Conservation (phyloP, 2,888 invertebrate species). For the Cremastobaeus sp. region DNA sequence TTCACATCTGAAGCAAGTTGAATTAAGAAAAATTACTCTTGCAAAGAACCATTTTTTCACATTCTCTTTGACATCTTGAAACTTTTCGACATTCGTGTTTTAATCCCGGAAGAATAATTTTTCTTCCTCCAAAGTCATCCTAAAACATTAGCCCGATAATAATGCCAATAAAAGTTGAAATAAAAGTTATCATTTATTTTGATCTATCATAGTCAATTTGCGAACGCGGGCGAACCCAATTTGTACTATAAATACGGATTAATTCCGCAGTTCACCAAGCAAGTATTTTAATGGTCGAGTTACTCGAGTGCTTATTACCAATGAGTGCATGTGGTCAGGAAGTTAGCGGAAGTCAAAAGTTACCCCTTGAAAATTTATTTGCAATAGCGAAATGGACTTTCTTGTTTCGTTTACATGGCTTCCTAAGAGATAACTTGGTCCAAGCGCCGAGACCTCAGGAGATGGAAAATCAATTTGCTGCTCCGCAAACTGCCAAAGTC, state of each 20-base stretch:
- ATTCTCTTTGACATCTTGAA: conserved; percentile 20
- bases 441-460: conserved; percentile 10
- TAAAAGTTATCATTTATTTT: background rate
- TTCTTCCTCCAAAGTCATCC: conserved; percentile 12
- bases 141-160: too few species aligned
- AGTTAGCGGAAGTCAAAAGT: conserved; percentile 5
- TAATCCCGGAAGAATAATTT: conserved; percentile 24
- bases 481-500: conserved; percentile 5
- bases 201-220: too few species aligned
- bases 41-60: conserved; percentile 22
- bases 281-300: too few species aligned
- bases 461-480: conserved; percentile 26
- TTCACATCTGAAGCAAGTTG: conserved; percentile 1
- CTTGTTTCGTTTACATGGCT: too few species aligned
- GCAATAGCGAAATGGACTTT: conserved; percentile 5
- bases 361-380: conserved; percentile 2
- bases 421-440: too few species aligned
- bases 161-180: too few species aligned
- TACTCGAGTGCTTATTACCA: too few species aligned
- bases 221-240: too few species aligned
- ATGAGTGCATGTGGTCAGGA: too few species aligned
- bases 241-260: too few species aligned
- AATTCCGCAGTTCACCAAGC: too few species aligned
- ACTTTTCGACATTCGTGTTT: conserved; percentile 21
- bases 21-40: conserved; percentile 27